Conservation (phyloP, 2,797 vertebrate species). For the Pseudocheirus occidentalis region DNA sequence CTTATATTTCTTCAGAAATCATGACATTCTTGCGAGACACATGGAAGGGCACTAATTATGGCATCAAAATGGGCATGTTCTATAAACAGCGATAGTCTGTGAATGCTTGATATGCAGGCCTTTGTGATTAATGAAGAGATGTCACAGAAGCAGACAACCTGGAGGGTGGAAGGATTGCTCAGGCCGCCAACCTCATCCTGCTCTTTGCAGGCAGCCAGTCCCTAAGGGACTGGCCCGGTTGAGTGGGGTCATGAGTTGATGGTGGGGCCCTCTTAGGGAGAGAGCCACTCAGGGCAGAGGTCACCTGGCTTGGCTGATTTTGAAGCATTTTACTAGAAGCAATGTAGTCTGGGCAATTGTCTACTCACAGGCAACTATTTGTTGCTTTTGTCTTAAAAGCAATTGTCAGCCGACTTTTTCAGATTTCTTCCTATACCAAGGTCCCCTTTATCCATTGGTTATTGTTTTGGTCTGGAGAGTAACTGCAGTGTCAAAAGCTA, state of each 20-base stretch:
- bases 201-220: background rate
- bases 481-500: background rate
- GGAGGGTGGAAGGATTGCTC: background rate
- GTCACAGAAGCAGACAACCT: background rate
- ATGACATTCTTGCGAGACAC: slow-evolving; percentile 50
- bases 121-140: background rate
- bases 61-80: background rate
- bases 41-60: background rate
- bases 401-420: background rate
- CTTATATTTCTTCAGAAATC: slow-evolving; percentile 41
- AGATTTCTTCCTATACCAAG: background rate
- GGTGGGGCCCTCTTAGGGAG: no score
- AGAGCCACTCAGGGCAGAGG: background rate
- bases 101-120: background rate
- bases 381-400: background rate
- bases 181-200: background rate
- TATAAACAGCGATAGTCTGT: slow-evolving; percentile 14
- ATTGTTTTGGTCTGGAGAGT: background rate
- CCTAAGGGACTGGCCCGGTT: background rate
- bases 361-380: background rate
- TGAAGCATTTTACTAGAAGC: background rate
- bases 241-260: background rate
- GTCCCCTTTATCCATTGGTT: background rate
- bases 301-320: background rate
- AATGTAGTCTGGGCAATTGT: background rate